These are phyloP conservation scores for Scolopax bukidnonensis DNA, from an alignment of 2,797 vertebrate genomes.

Conservation along the genomic window DNA sequence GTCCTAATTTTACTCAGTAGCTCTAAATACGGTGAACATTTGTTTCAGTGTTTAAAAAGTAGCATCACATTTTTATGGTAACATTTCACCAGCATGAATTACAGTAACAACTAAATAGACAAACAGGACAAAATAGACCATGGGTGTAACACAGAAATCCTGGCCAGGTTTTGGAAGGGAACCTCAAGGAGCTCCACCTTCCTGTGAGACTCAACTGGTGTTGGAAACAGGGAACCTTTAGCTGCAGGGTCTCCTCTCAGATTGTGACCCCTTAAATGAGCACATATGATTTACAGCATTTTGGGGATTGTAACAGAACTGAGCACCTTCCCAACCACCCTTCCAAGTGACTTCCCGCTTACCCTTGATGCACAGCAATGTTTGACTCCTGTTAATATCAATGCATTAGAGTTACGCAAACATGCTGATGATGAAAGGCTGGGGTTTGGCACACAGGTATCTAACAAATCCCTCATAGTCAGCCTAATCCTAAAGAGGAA, in stretches of 20 bases:
- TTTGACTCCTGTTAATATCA: background rate
- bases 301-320: background rate
- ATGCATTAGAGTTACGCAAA: background rate
- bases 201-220: background rate
- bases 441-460: background rate
- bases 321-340: background rate
- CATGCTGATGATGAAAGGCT: background rate
- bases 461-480: background rate
- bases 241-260: background rate
- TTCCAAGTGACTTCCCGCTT: background rate
- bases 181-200: background rate
- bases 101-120: background rate
- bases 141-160: background rate
- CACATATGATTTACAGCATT: fast-evolving
- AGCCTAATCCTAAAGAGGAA: background rate
- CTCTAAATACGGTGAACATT: background rate
- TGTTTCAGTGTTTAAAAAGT: background rate
- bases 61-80: background rate
- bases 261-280: fast-evolving
- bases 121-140: background rate
- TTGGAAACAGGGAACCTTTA: background rate
- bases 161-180: background rate
- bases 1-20: constrained; percentile 46
- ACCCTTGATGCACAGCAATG: background rate
- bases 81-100: background rate